Evolutionary conservation across 1,140 invertebrate genomes (phyloP).

Genomic region (Acromyrmex charruanus): DNA sequence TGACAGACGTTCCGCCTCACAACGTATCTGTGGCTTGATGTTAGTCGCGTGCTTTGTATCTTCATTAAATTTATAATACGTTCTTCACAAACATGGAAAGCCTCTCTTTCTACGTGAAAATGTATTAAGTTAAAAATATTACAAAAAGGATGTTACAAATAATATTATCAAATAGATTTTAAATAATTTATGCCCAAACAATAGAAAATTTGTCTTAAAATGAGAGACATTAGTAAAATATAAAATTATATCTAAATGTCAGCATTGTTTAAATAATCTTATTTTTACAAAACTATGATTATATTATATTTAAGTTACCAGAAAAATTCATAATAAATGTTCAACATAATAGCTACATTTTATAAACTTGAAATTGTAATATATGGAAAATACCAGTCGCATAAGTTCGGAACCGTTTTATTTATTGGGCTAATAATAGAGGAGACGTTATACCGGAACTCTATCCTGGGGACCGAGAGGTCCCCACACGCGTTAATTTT

Average conservation of each 20-base stretch:
- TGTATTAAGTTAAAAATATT: neutral
- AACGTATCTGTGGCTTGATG: neutral
- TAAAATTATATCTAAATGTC: neutral
- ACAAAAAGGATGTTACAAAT: neutral
- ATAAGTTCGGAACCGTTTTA: conserved; percentile 56
- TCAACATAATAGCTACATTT: neutral
- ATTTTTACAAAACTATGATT: neutral
- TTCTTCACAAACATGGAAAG: neutral
- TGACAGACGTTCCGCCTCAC: conserved; percentile 27
- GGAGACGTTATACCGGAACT: conserved; percentile 67
- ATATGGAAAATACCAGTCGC: neutral
- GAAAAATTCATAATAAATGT: neutral
- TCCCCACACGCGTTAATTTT: conserved; percentile 68
- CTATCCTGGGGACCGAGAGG: conserved; percentile 18
- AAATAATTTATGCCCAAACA: neutral
- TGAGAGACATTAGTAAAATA: neutral
- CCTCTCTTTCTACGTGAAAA: neutral
- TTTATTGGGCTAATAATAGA: conserved; percentile 71
- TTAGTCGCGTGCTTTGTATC: neutral
- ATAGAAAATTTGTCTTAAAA: neutral
- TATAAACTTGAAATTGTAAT: neutral
- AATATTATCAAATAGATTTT: neutral
- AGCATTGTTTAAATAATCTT: neutral
- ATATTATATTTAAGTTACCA: neutral
- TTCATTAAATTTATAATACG: neutral